Percentiles rank a stretch among this genome's conserved stretches.
phyloP scores from a whole-genome alignment of 2,797 vertebrate genomes.

The Orientallactaga sibirica region DNA sequence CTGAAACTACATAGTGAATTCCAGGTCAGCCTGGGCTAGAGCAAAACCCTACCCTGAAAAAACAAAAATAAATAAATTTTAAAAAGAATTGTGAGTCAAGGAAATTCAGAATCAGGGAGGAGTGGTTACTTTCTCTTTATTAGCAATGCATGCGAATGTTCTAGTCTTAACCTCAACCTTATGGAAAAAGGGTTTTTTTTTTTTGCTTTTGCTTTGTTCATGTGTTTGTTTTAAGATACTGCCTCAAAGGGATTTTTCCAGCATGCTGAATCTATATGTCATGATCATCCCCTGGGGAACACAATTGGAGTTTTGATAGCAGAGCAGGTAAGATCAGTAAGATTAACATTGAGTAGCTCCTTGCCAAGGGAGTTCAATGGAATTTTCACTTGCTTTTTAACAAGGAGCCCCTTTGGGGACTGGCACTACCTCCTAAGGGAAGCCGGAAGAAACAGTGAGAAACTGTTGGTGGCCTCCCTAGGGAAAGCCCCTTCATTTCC shows the following conservation, averaged over 20 bases:
- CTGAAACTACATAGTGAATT: too few species aligned
- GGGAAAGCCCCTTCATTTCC: conserved; percentile 37
- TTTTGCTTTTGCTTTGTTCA: conserved; percentile 24
- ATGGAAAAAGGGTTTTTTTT: not conserved
- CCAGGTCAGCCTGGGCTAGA: too few species aligned
- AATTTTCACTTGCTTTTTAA: conserved; percentile 58
- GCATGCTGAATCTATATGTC: not conserved
- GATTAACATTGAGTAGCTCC: conserved; percentile 30
- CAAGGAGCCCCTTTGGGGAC: conserved; percentile 54
- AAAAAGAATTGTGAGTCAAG: not conserved
- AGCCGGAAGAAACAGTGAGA: not conserved
- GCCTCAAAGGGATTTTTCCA: not conserved
- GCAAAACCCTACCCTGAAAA: too few species aligned
- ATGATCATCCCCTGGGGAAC: not conserved
- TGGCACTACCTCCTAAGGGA: conserved; percentile 31
- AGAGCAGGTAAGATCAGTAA: not conserved
- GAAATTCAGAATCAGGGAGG: conserved; percentile 31
- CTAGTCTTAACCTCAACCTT: conserved; percentile 40
- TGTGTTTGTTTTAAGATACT: not conserved
- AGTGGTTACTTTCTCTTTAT: conserved; percentile 40
- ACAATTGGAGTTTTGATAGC: conserved; percentile 57
- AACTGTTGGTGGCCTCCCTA: not conserved
- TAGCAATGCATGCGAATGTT: not conserved
- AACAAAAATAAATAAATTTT: too few species aligned
- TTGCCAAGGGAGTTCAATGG: conserved; percentile 52